Base-by-base conservation (phyloP, 1,140 invertebrate genomes). In the Eurosta solidaginis region DNA sequence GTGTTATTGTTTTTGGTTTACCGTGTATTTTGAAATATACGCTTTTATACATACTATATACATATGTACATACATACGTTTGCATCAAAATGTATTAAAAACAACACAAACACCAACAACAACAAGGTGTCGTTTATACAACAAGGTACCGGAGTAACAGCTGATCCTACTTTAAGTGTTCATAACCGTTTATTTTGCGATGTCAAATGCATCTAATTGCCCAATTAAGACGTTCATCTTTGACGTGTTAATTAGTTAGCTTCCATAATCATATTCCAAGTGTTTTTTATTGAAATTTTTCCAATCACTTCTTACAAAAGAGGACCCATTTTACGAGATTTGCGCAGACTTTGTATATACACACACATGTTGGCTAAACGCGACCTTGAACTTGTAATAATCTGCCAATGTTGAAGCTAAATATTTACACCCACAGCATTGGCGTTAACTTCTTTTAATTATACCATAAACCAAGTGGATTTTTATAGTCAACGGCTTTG, bases 361-460 rank as follows among this genome's bases (percentile, higher is more conserved):
- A 40, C 6, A 20, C 27, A 27, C 12, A 54, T n/a, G 52, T 29
- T 29, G 59, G 33, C 2, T 40, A 33, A 68, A 29, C 54, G 54
- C 14, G 54, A 59, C 59, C 59, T 68, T 68, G 59, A 68, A 68
- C 59, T 68, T 68, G 52, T 6, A 33, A n/a, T n/a, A n/a, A n/a
- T 47, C 12, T 12, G 33, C 33, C 33, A 22, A 20, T 22, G 2
- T 22, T 22, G 25, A 52, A 22, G 49, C 22, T 52, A 20, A 22
- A n/a, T n/a, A n/a, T 52, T 6, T 2, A 22, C 49, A 10, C 22
- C 22, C 17, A 52, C n/a, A 2, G n/a, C 10, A 52, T 22, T 52
- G 49, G 4, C 49, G 49, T 22, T 7, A 25, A 22, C 22, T 22
- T 52, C n/a, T 20, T 52, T 40, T 33, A 68, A 40, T 68, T 36